Evolutionary conservation across 2,888 invertebrate genomes (phyloP), one percentile per base, ranked within the genome.

Genomic region (Cosmia pyralina): DNA sequence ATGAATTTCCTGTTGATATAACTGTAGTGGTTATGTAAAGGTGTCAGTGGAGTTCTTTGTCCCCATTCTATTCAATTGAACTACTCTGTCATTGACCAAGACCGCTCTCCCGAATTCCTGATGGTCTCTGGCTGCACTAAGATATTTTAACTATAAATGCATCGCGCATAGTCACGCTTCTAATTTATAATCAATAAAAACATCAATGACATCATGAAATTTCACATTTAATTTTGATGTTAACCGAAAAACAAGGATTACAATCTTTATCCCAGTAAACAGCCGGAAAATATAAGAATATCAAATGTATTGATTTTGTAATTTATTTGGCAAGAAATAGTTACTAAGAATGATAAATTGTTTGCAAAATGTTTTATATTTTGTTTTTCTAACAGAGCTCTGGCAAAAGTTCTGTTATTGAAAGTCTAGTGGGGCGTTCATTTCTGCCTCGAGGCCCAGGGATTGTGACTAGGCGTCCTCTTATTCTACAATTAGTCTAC

Each of bases 361-460:
- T 7, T 48, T 63, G 8, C 8, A 19, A 28, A 19, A 15, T 48
- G 0, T 60, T 44, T 65, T 62, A 44, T 67, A 44, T 60, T 69
- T 55, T 77, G 28, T 77, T 77, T 82, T 80, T 59, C 41, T 81
- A 75, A 78, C 95, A 99, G 99, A 99, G 99, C 96, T 99, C 99
- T 62, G 99, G 99, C 65, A 99, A 99, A 96, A 99, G 99, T 96
- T 99, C 99, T 44, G 99, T 99, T 22, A 98, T 99, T 86, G 99
- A 99, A 95, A 99, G 99, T 93, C 96, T 99, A 62, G 99, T 99
- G 11, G 99, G 99, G 0, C 97, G 98, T 78, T 99, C 99, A 64
- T 99, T 99, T 96, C 96, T 99, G 79, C 99, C 99, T 6, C 97
- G 99, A 85, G 99, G 99, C 15, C 98, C 98, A 68, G 99, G 99